phyloP scores from a whole-genome alignment of 2,888 invertebrate species.

The Tenthredo scrophulariae region DNA sequence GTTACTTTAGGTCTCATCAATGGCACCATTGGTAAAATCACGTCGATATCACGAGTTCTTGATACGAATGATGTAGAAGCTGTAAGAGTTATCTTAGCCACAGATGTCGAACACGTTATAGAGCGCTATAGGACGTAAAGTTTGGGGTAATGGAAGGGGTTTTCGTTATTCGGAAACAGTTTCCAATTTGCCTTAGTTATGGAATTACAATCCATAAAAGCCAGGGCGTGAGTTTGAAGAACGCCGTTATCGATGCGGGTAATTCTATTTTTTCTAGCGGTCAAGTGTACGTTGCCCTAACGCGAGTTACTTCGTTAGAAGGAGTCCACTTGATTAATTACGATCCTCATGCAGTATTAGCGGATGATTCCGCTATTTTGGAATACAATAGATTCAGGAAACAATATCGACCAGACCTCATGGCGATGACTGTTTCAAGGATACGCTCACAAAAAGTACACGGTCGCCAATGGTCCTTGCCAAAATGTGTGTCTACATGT shows the following conservation, averaged over 20 bases:
- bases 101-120: too few relatives aligned
- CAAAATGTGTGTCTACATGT: conserved; percentile 14
- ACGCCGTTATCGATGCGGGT: conserved; percentile 59
- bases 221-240: too few relatives aligned
- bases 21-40: conserved; percentile 60
- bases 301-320: conserved; percentile 58
- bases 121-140: too few relatives aligned
- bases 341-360: conserved; percentile 58
- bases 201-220: too few relatives aligned
- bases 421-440: conserved; percentile 34
- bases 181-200: too few relatives aligned
- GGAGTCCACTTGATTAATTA: conserved; percentile 62
- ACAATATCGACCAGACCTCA: conserved; percentile 56
- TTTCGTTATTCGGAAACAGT: too few relatives aligned
- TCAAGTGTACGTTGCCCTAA: conserved; percentile 62
- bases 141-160: too few relatives aligned
- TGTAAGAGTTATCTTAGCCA: too few relatives aligned
- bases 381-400: conserved; percentile 62
- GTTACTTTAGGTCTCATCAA: conserved; percentile 62
- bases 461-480: conserved; percentile 50
- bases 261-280: conserved; percentile 59
- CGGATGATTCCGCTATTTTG: conserved; percentile 57
- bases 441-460: conserved; percentile 43
- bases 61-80: conserved; percentile 51
- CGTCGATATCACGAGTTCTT: conserved; percentile 49